Evolutionary conservation across 2,888 invertebrate species (phyloP).

Genomic region (Siphlonurus alternatus): DNA sequence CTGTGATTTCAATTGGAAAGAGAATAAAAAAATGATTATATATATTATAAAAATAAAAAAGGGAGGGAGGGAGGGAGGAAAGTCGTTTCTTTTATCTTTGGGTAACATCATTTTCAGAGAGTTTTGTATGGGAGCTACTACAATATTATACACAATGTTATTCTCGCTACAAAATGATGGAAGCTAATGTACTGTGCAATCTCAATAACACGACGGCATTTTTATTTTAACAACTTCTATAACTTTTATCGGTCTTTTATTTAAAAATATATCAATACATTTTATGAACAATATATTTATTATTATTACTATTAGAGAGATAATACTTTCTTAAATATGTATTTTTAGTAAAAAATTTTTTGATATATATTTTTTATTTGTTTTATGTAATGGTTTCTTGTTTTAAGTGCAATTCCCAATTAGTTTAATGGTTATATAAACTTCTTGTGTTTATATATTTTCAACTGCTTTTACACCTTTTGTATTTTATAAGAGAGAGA

Average conservation of each 20-base stretch:
- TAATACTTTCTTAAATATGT: too few relatives aligned
- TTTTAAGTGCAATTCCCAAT: not conserved
- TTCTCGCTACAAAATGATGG: not conserved
- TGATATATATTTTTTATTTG: not conserved
- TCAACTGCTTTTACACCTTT: not conserved
- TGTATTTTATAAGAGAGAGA: not conserved
- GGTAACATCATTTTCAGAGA: not conserved
- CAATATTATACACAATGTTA: not conserved
- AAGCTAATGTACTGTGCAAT: not conserved
- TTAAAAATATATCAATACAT: not conserved
- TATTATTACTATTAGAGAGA: too few relatives aligned
- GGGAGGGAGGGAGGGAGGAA: too few relatives aligned
- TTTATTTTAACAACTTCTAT: not conserved
- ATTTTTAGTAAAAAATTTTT: too few relatives aligned
- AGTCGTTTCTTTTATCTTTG: not conserved
- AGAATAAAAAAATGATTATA: not conserved
- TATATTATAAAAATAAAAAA: too few relatives aligned
- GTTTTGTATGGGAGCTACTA: not conserved
- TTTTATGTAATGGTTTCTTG: not conserved
- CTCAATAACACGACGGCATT: not conserved
- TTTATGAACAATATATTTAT: too few relatives aligned
- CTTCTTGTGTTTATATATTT: not conserved
- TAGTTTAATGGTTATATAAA: not conserved
- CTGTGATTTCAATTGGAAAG: not conserved
- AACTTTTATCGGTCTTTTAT: not conserved